These are phyloP conservation scores for Carcina quercana DNA, from an alignment of 2,888 invertebrate genomes.

Conservation along the genomic window DNA sequence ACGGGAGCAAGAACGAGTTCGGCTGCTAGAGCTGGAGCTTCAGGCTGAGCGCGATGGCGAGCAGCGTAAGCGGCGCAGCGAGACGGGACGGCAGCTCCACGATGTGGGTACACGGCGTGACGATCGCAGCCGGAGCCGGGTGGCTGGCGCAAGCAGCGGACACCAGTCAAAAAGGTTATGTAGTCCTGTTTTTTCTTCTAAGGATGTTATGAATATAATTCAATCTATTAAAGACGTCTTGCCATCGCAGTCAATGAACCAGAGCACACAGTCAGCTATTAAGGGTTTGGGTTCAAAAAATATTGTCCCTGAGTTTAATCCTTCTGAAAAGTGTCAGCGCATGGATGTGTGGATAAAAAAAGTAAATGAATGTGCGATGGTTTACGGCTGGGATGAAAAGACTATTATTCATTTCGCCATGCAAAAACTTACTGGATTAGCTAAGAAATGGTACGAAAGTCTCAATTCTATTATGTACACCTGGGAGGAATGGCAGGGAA, in stretches of 20 bases:
- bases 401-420: slow-evolving; percentile 14
- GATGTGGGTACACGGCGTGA: background rate
- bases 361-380: slow-evolving; percentile 10
- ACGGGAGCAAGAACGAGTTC: background rate
- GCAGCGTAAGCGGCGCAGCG: background rate
- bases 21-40: background rate
- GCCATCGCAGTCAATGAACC: background rate
- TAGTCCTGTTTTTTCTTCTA: slow-evolving; percentile 8
- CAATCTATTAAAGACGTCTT: slow-evolving; percentile 1
- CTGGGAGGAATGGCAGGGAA: slow-evolving; percentile 13
- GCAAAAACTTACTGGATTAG: slow-evolving; percentile 18
- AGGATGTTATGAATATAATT: slow-evolving; percentile 5
- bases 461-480: slow-evolving; percentile 12
- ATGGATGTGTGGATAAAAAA: slow-evolving; percentile 13
- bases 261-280: background rate
- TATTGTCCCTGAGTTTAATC: slow-evolving; percentile 16
- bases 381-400: slow-evolving; percentile 15
- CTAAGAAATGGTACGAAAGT: slow-evolving; percentile 17
- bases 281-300: slow-evolving; percentile 5
- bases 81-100: background rate
- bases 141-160: background rate
- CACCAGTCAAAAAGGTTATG: slow-evolving; percentile 5
- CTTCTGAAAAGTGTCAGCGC: slow-evolving; percentile 12
- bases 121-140: background rate
- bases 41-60: background rate